Percentiles rank a stretch among this genome's conserved stretches.
Conservation (phyloP, 2,113 vertebrate genomes). For the Festucalex cinctus region DNA sequence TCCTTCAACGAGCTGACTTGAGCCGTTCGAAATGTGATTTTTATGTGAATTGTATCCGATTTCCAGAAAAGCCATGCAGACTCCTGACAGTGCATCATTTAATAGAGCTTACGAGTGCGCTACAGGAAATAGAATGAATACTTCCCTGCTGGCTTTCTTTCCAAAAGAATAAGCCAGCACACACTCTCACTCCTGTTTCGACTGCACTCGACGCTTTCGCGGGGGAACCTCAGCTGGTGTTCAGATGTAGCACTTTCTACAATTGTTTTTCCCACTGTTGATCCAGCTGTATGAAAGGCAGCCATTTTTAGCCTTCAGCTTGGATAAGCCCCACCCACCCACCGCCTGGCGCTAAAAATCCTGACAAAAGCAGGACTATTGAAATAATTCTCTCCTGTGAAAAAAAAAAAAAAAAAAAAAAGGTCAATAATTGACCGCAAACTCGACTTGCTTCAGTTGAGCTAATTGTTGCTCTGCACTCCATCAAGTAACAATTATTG, state of each 20-base stretch:
- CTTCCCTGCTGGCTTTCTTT: constrained; percentile 6
- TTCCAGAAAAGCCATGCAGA: neutral
- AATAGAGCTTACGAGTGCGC: neutral
- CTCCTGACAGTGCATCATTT: constrained; percentile 2
- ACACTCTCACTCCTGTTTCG: constrained; percentile 1
- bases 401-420: too few species aligned
- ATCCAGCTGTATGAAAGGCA: neutral
- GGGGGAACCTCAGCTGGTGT: neutral
- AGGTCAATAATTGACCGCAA: neutral
- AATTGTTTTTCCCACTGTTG: constrained; percentile 3
- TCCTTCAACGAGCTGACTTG: constrained; percentile 1
- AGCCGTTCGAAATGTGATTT: neutral
- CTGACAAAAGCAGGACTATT: constrained; percentile 2
- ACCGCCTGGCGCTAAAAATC: neutral
- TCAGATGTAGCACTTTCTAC: neutral
- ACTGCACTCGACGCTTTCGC: neutral
- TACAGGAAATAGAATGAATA: constrained; percentile 1
- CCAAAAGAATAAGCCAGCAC: constrained; percentile 9
- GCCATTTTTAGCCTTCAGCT: neutral
- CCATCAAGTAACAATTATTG: neutral
- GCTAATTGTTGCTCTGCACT: neutral
- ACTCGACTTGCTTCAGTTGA: neutral
- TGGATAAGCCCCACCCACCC: neutral
- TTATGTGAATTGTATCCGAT: neutral
- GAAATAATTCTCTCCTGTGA: neutral